Base-by-base conservation (phyloP, 2,113 vertebrate species). In the Pygoscelis adeliae region DNA sequence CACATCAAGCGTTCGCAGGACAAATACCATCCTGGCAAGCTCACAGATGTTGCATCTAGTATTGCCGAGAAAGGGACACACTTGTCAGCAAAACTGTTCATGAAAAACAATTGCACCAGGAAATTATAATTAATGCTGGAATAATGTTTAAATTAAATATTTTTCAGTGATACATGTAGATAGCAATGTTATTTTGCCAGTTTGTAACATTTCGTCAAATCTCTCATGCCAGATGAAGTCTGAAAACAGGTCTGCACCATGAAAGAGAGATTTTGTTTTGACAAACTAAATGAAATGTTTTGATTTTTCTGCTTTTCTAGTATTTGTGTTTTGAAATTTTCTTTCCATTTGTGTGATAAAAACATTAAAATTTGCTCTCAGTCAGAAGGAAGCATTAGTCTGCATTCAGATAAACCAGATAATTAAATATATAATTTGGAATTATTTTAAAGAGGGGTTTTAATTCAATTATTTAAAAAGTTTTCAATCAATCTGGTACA, bases 1-100 rank as follows among this genome's bases (percentile, higher is more conserved):
- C 19, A 3, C 36, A 2, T 4, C 27, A 7, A 25, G 47, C 9
- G 4, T 23, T 25, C 0, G 1, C 46, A 21, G 66, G 67, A 44
- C 34, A 53, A 53, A 46, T 0, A 9, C 2, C 29, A 21, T 3
- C 40, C 26, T 18, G 46, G n/a, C 9, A 72, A 66, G 25, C 20
- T n/a, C 36, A 11, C 42, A 25, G 10, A 7, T 46, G 56, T 55
- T 47, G 14, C n/a, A 11, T 12, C 8, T 6, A 2, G 29, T 15
- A 2, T 21, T 34, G 50, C 38, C 49, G 65, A 49, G 46, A 36
- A 71, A 44, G 38, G 77, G 40, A 40, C 13, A 6, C 13, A 0
- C 34, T 38, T 15, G 34, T 47, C 30, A 47, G 61, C 63, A 27
- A 38, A 50, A 30, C 7, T 0, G 4, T 5, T 58, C 29, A 5